phyloP scores from a whole-genome alignment of 2,888 invertebrate genomes.

The Carpatolechia fugitivella region DNA sequence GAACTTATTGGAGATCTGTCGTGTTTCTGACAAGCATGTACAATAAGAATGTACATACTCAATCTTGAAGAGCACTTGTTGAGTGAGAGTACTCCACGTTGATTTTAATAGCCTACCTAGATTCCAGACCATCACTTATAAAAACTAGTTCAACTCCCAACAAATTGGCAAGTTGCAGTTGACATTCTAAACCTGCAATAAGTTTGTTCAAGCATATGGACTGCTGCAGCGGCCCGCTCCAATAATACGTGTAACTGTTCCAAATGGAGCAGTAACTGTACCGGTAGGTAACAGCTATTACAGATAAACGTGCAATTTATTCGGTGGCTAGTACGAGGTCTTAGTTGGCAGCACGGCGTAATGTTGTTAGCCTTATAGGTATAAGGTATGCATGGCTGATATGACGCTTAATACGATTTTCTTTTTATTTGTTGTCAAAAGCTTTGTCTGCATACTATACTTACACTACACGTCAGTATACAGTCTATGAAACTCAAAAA shows the following conservation, averaged over 20 bases:
- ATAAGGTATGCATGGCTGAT: background rate
- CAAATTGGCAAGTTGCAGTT: background rate
- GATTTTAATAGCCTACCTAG: no score
- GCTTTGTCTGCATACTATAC: no score
- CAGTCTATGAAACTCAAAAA: no score
- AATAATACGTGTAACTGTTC: slow-evolving; percentile 18
- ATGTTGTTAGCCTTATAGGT: background rate
- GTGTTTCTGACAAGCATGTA: no score
- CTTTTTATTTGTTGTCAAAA: no score
- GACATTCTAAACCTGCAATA: background rate
- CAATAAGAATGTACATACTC: no score
- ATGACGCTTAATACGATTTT: no score
- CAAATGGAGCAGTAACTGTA: slow-evolving; percentile 18
- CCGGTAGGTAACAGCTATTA: slow-evolving; percentile 17
- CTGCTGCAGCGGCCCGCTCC: background rate
- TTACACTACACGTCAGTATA: no score
- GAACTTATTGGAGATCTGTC: no score
- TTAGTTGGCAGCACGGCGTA: background rate
- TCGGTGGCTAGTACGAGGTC: background rate
- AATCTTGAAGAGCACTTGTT: no score
- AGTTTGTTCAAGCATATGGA: background rate
- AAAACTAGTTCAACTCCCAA: background rate
- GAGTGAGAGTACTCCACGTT: no score
- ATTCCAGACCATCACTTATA: background rate
- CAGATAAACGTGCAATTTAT: slow-evolving; percentile 8